Evolutionary conservation across 2,113 vertebrate species (phyloP).

Genomic region (Dipodomys ordii): DNA sequence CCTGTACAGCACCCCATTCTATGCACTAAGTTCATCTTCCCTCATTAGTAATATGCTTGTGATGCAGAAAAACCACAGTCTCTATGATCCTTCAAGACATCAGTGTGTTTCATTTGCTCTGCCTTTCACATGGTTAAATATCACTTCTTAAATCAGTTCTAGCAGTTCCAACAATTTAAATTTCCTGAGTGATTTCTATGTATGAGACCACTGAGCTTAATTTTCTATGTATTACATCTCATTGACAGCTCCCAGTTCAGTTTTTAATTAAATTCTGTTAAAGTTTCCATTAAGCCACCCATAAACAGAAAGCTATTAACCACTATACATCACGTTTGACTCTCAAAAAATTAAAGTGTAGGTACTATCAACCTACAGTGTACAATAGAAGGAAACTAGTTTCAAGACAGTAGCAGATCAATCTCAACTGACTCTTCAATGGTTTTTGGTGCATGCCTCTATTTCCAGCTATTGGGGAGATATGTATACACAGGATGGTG

Average conservation of each 20-base stretch:
- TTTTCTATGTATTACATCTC: neutral
- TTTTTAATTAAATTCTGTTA: constrained; percentile 51
- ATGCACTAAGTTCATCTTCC: neutral
- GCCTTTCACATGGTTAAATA: neutral
- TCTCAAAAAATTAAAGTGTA: neutral
- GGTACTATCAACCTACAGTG: neutral
- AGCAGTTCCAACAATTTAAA: constrained; percentile 8
- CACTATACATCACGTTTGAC: neutral
- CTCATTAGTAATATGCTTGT: neutral
- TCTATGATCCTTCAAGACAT: neutral
- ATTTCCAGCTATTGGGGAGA: neutral
- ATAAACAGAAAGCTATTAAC: neutral
- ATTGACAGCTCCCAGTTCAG: constrained; percentile 3
- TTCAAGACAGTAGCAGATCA: neutral
- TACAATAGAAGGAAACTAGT: neutral
- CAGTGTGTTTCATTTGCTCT: neutral
- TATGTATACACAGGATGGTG: no score
- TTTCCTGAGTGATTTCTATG: neutral
- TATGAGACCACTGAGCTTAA: neutral
- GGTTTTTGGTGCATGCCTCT: neutral
- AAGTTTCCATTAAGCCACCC: constrained; percentile 26
- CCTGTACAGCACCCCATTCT: neutral
- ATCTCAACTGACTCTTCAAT: neutral
- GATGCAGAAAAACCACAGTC: neutral
- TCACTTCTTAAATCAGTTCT: constrained; percentile 2